phyloP scores from a whole-genome alignment of 2,113 vertebrate species.

The Coracopsis vasa region DNA sequence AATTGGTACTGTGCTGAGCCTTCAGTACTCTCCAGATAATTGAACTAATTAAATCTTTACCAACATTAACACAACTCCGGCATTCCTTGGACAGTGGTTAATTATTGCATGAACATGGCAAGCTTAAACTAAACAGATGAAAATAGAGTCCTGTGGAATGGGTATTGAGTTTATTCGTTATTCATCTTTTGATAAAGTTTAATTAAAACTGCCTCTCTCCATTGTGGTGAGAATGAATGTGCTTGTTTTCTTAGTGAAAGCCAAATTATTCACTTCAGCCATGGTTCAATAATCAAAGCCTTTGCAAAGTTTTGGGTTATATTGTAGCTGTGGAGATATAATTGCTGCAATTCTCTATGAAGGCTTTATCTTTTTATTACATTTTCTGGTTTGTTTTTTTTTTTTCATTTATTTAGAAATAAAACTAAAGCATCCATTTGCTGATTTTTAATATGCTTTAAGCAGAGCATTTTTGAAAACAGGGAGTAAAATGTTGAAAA shows the following conservation, averaged over 20 bases:
- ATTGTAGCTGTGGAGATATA: conserved; percentile 82
- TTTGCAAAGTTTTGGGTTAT: conserved; percentile 84
- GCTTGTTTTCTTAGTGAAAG: conserved; percentile 91
- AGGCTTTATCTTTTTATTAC: conserved; percentile 77
- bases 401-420: conserved; percentile 65
- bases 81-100: conserved; percentile 80
- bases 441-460: conserved; percentile 27
- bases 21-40: conserved; percentile 81
- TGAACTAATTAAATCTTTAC: conserved; percentile 88
- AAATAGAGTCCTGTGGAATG: conserved; percentile 83
- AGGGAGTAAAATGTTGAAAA: not conserved
- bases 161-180: conserved; percentile 87
- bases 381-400: conserved; percentile 42
- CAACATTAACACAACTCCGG: conserved; percentile 81
- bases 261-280: conserved; percentile 90
- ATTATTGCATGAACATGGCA: conserved; percentile 80
- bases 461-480: not conserved
- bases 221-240: conserved; percentile 91
- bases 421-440: conserved; percentile 69
- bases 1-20: conserved; percentile 73
- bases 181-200: conserved; percentile 97
- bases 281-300: conserved; percentile 94
- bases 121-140: conserved; percentile 85
- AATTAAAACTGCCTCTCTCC: conserved; percentile 93
- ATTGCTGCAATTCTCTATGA: conserved; percentile 78